phyloP scores from a whole-genome alignment of 2,113 vertebrate genomes.

The Rhynchopsitta pachyrhyncha region DNA sequence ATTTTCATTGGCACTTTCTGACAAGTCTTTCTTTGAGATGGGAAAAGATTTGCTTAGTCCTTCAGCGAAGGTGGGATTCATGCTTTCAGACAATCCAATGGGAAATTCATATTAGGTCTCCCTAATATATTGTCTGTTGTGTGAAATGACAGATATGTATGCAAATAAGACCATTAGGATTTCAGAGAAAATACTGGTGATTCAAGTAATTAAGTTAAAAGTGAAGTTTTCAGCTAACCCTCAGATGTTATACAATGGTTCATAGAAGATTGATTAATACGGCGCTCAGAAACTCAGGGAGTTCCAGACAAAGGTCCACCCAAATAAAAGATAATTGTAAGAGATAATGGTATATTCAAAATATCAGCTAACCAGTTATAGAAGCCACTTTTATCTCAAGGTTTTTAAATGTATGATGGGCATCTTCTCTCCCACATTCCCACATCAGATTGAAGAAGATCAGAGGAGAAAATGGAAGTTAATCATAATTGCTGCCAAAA shows the following conservation, averaged over 20 bases:
- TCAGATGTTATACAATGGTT: neutral
- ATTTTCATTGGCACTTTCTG: neutral
- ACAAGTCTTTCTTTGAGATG: neutral
- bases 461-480: neutral
- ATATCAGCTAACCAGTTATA: neutral
- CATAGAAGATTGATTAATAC: neutral
- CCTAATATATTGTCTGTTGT: neutral
- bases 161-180: neutral
- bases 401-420: neutral
- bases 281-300: neutral
- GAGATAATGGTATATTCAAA: neutral
- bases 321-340: neutral
- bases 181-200: neutral
- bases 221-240: neutral
- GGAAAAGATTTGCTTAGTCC: neutral
- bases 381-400: neutral
- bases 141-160: neutral
- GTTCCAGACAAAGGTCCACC: neutral
- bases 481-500: neutral
- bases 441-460: neutral
- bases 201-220: neutral
- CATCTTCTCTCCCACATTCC: neutral
- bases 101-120: neutral
- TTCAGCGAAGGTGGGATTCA: neutral
- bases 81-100: neutral